Conservation (phyloP, 1,140 invertebrate species). For the Agraylea sexmaculata region DNA sequence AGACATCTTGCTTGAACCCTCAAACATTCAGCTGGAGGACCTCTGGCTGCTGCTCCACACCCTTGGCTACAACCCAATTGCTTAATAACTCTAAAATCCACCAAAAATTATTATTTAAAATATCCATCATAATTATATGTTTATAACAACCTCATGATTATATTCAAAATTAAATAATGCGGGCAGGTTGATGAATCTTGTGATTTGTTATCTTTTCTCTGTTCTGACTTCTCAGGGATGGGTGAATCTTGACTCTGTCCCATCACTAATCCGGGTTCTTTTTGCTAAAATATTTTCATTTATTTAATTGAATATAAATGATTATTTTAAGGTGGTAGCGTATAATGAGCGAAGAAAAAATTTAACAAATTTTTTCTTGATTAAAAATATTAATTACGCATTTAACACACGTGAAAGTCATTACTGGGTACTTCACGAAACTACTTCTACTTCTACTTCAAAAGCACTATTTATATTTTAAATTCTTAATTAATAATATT, state of each 20-base stretch:
- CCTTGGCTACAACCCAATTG: conserved; percentile 88
- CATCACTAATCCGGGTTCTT: conserved; percentile 33
- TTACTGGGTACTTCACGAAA: too few species aligned
- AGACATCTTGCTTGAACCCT: conserved; percentile 79
- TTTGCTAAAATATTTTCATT: conserved; percentile 25
- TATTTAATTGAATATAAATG: too few species aligned
- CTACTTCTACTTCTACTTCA: too few species aligned
- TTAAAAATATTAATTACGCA: too few species aligned
- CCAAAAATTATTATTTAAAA: conserved; percentile 7
- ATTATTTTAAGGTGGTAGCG: too few species aligned
- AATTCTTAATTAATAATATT: too few species aligned
- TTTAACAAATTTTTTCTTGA: too few species aligned
- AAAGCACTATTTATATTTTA: too few species aligned
- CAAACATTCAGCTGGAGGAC: conserved; percentile 79
- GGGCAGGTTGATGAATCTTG: conserved; percentile 32
- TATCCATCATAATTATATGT: background rate
- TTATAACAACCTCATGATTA: conserved; percentile 30
- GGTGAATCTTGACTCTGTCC: conserved; percentile 41
- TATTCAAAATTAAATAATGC: conserved; percentile 38
- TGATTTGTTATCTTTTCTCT: conserved; percentile 29
- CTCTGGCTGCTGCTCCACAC: conserved; percentile 66
- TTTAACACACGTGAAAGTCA: too few species aligned
- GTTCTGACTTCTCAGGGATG: conserved; percentile 37
- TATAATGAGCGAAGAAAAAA: too few species aligned
- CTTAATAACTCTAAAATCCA: conserved; percentile 56